A percentile compares a stretch with the other conserved stretches of the same genome.
Conservation (phyloP, 2,888 invertebrate genomes). For the Baccha elongata region DNA sequence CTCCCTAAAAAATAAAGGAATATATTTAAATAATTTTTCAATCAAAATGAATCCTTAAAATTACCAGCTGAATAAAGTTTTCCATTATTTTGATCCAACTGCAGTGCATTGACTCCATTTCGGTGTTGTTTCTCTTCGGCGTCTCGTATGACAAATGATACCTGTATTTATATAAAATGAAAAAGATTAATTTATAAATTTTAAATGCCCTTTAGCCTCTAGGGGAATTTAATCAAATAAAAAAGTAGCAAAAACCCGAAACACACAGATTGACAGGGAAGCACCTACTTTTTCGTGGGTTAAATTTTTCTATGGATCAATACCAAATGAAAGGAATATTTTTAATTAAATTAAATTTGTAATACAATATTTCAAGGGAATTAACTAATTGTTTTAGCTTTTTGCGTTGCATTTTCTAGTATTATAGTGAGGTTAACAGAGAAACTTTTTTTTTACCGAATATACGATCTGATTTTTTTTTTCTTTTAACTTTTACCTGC, state of each 20-base stretch:
- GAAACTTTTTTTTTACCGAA: conserved; percentile 37
- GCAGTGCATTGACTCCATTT: conserved; percentile 97
- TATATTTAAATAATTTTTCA: too few relatives aligned
- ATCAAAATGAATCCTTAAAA: conserved; percentile 2
- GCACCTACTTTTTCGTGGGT: conserved; percentile 21
- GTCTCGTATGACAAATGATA: conserved; percentile 98
- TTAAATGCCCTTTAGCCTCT: conserved; percentile 36
- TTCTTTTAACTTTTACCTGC: conserved; percentile 83
- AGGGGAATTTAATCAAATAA: conserved; percentile 18
- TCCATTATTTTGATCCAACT: conserved; percentile 93
- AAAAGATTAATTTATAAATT: not conserved
- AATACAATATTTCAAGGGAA: not conserved
- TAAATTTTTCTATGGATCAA: conserved; percentile 16
- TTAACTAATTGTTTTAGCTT: not conserved
- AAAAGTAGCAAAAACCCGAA: conserved; percentile 14
- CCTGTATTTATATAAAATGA: conserved; percentile 83
- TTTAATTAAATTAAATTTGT: conserved; percentile 28
- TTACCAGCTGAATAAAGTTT: conserved; percentile 93
- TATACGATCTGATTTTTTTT: conserved; percentile 16
- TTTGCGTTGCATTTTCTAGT: conserved; percentile 35
- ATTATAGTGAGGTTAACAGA: conserved; percentile 48
- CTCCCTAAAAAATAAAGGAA: conserved; percentile 84
- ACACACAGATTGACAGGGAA: conserved; percentile 10
- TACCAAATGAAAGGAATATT: not conserved
- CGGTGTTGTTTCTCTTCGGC: conserved; percentile 96